phyloP scores from a whole-genome alignment of 2,113 vertebrate genomes.

The Cynocephalus volans region DNA sequence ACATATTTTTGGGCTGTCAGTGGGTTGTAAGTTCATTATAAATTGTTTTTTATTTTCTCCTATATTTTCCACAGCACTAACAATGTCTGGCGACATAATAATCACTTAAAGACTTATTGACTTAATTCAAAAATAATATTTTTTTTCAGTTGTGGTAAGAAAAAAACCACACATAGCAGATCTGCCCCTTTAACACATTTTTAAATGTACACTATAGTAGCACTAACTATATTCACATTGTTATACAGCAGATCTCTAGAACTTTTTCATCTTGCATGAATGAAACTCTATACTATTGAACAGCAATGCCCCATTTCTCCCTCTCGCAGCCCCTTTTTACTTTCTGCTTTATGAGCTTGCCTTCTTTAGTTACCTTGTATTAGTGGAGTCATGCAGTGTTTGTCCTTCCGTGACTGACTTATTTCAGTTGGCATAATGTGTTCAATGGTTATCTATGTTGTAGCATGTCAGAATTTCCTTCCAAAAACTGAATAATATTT shows the following conservation, averaged over 20 bases:
- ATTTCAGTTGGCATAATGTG: background rate
- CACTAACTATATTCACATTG: background rate
- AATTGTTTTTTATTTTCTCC: slow-evolving; percentile 1
- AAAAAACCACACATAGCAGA: background rate
- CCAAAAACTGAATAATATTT: background rate
- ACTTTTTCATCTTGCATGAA: background rate
- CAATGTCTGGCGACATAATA: background rate
- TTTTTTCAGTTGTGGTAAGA: background rate
- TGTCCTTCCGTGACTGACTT: background rate
- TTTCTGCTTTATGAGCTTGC: background rate
- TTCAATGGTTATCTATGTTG: background rate
- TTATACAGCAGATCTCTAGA: background rate
- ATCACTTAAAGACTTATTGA: slow-evolving; percentile 12
- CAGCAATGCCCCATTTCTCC: background rate
- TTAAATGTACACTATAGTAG: background rate
- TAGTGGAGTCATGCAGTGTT: background rate
- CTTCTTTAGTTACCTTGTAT: background rate
- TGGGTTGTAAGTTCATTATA: slow-evolving; percentile 28
- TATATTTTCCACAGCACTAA: slow-evolving; percentile 1
- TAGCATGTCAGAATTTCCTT: background rate
- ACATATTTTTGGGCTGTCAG: background rate
- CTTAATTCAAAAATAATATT: background rate
- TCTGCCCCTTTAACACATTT: background rate
- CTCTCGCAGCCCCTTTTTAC: background rate
- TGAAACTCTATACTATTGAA: background rate